Percentiles rank a stretch among this genome's conserved stretches.
These are phyloP conservation scores for Macquaria australasica DNA, from an alignment of 2,113 vertebrate genomes.

Conservation along the genomic window DNA sequence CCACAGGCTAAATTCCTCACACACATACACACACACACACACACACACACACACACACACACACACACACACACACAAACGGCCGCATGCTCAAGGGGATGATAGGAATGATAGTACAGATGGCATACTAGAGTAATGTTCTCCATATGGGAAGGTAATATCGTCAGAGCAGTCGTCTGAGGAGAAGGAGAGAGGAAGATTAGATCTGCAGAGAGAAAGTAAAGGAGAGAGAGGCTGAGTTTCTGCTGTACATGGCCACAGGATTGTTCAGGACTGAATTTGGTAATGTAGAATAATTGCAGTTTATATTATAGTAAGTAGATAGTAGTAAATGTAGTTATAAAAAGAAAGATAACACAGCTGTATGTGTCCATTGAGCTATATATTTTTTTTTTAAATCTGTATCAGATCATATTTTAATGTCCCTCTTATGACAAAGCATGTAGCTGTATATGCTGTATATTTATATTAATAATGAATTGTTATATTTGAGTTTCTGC, in stretches of 20 bases:
- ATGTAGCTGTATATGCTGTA: not conserved
- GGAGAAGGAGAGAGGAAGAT: constrained; percentile 61
- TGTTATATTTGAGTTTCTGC: not conserved
- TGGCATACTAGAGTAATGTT: constrained; percentile 80
- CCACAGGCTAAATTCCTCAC: constrained; percentile 58
- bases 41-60: constrained; percentile 49
- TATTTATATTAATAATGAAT: not conserved
- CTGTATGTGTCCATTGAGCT: not conserved
- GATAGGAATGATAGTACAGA: constrained; percentile 77
- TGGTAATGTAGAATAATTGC: constrained; percentile 7
- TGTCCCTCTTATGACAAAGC: not conserved
- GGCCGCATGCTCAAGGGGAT: constrained; percentile 67
- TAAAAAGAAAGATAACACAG: not conserved
- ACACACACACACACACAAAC: constrained; percentile 40
- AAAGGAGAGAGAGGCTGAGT: constrained; percentile 18
- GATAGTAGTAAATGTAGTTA: not conserved
- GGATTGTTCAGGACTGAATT: constrained; percentile 34
- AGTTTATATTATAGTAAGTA: constrained; percentile 2
- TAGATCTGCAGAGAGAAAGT: constrained; percentile 44
- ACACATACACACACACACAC: constrained; percentile 41
- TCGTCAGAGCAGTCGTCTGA: constrained; percentile 70
- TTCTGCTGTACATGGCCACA: constrained; percentile 39
- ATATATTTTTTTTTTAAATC: not conserved
- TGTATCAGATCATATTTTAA: not conserved
- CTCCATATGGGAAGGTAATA: constrained; percentile 81